Base-by-base conservation (phyloP, 2,797 vertebrate genomes). In the Perdix hodgsoniae region DNA sequence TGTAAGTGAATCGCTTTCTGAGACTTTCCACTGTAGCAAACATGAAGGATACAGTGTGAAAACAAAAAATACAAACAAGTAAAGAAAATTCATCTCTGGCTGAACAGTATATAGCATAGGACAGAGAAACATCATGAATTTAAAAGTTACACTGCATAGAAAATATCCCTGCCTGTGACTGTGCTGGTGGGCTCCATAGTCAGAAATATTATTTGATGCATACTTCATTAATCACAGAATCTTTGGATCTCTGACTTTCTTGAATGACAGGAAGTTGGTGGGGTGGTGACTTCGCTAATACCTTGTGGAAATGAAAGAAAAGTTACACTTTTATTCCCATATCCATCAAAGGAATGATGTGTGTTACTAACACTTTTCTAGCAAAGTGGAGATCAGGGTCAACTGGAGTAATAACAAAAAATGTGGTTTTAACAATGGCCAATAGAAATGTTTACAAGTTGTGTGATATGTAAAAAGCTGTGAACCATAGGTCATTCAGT, bases 191-290 rank as follows among this genome's bases (percentile, higher is more conserved):
- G 7, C 66, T 87, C 66, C 24, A 21, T 75, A 85, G 57, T 54
- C 69, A 78, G 29, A 90, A 72, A 18, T 69, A 31, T 77, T 31
- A 90, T 89, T 90, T 93, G 82, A 69, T 37, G 27, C 16, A 8
- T 27, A 21, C 14, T 79, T 81, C 57, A 33, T 52, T 76, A 82
- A 73, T 92, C 71, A 83, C 50, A 76, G 60, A 66, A 64, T 79
- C 40, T 90, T 79, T 89, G n/a, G 50, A 49, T 81, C 57, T 92
- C 59, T 80, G 17, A 21, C n/a, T 61, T 82, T 90, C 35, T 72
- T 64, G 64, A 76, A 79, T 71, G 44, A 40, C 44, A 64, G 27
- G 79, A 82, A 88, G 65, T 84, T 79, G 33, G 44, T 82, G 49
- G n/a, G 35, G 37, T 49, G 40, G 23, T 83, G 47, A 23, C 33